Base-by-base conservation (phyloP, 1,140 invertebrate species). In the Arion vulgaris region DNA sequence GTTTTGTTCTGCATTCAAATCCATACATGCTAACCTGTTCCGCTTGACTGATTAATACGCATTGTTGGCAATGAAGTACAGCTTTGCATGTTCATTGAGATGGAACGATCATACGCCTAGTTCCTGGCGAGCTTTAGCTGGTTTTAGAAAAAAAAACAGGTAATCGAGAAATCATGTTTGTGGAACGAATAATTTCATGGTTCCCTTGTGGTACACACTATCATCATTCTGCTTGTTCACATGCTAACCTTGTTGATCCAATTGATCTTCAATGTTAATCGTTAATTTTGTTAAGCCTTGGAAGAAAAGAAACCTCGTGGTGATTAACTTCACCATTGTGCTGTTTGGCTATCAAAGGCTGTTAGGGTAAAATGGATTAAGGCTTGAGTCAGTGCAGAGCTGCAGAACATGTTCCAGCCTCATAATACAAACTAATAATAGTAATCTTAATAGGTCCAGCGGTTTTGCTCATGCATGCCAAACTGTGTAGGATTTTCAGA, bases 81-180 rank as follows among this genome's bases (percentile, higher is more conserved):
- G 26, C 51, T 9, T n/a, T n/a, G n/a, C n/a, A 57, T 17, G 26
- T 23, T 57, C 26, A 19, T 26, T 19, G 51, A 57, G 23, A 23
- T 26, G 51, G 26, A 26, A 57, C 51, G 23, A 57, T 57, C 51
- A 23, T 23, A 57, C 15, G 9, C 23, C 51, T 26, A 57, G 9
- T 57, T 26, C 2, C 7, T 26, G 51, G 51, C 5, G 23, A 57
- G 23, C 2, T 57, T 7, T 26, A 23, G 51, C 51, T 23, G 1
- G 9, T 4, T 57, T n/a, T n/a, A n/a, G n/a, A n/a, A n/a, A n/a
- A n/a, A 57, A 57, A 57, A 57, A 57, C 51, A 23, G 26, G 51
- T 57, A 57, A 57, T 57, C 51, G 51, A 57, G 51, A 57, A 57
- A 57, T 57, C 51, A 26, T 57, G 51, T 57, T 23, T 57, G 51